These are phyloP conservation scores for Coluber constrictor DNA, from an alignment of 2,797 vertebrate species.

Conservation along the genomic window DNA sequence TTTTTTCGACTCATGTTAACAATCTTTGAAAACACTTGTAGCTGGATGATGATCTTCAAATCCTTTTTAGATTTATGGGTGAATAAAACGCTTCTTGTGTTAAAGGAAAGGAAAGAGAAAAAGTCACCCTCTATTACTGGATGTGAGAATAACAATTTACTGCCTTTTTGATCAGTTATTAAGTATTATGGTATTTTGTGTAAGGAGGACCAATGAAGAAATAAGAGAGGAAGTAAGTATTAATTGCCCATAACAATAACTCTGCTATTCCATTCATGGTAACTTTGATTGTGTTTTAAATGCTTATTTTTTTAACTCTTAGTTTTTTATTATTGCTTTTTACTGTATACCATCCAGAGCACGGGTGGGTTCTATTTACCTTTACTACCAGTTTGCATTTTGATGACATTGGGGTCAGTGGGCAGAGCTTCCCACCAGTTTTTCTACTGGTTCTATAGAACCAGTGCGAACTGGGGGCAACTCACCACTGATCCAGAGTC, in stretches of 20 bases:
- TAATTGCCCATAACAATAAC: not conserved
- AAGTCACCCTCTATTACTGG: not conserved
- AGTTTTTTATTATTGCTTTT: not conserved
- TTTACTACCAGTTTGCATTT: too few species aligned
- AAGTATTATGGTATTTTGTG: not conserved
- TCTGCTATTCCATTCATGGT: not conserved
- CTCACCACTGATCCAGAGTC: not conserved
- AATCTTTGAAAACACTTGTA: not conserved
- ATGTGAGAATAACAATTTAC: slow-evolving; percentile 16
- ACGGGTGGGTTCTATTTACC: too few species aligned
- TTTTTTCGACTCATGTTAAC: slow-evolving; percentile 3
- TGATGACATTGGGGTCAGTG: too few species aligned
- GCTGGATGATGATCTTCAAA: not conserved
- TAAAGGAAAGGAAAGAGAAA: not conserved
- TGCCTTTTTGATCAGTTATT: slow-evolving; percentile 1
- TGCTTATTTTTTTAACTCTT: not conserved
- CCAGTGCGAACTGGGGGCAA: too few species aligned
- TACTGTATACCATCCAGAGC: not conserved
- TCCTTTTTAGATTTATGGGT: slow-evolving; percentile 9
- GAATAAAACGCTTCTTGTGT: not conserved
- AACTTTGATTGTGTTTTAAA: not conserved
- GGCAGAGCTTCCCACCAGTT: too few species aligned
- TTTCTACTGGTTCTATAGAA: too few species aligned
- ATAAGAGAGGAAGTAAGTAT: not conserved
- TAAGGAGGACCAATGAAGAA: slow-evolving; percentile 9